phyloP scores from a whole-genome alignment of 2,888 invertebrate species.

The Odontothrips loti region DNA sequence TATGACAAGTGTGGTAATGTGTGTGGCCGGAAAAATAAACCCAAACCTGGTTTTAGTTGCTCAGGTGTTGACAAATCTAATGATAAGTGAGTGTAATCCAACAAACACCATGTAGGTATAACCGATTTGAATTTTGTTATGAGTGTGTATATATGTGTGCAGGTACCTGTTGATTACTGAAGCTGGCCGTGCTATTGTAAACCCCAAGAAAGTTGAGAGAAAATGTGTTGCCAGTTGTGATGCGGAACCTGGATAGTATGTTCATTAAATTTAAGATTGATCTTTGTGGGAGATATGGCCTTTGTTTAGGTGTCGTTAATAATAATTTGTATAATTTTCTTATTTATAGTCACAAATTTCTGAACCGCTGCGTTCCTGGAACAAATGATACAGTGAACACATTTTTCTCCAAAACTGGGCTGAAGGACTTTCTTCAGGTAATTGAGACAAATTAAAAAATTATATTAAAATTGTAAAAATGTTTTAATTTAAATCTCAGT shows the following conservation, averaged over 20 bases:
- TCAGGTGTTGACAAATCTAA: slow-evolving; percentile 48
- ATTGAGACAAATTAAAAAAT: slow-evolving; percentile 37
- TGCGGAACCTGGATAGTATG: slow-evolving; percentile 43
- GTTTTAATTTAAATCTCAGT: slow-evolving; percentile 5
- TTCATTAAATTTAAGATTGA: background rate
- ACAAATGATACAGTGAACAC: slow-evolving; percentile 46
- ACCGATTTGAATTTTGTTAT: slow-evolving; percentile 27
- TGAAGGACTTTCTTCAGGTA: slow-evolving; percentile 52
- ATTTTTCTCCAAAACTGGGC: slow-evolving; percentile 50
- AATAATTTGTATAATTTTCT: slow-evolving; percentile 30
- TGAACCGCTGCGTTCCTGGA: slow-evolving; percentile 54
- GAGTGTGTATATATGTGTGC: slow-evolving; percentile 25
- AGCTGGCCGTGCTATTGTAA: slow-evolving; percentile 38
- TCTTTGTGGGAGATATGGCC: background rate
- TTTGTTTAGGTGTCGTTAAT: slow-evolving; percentile 28
- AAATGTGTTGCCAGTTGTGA: slow-evolving; percentile 45
- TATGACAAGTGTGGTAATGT: slow-evolving; percentile 61
- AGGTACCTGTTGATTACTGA: slow-evolving; percentile 44
- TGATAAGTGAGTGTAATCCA: slow-evolving; percentile 43
- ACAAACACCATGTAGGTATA: too few relatives aligned
- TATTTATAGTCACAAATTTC: slow-evolving; percentile 47
- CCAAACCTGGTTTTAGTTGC: slow-evolving; percentile 45
- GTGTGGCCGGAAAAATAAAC: slow-evolving; percentile 55
- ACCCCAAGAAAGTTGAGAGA: slow-evolving; percentile 41
- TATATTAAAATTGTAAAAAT: too few relatives aligned